These are phyloP conservation scores for Philypnodon macrostomus DNA, from an alignment of 2,797 vertebrate genomes.

Conservation along the genomic window DNA sequence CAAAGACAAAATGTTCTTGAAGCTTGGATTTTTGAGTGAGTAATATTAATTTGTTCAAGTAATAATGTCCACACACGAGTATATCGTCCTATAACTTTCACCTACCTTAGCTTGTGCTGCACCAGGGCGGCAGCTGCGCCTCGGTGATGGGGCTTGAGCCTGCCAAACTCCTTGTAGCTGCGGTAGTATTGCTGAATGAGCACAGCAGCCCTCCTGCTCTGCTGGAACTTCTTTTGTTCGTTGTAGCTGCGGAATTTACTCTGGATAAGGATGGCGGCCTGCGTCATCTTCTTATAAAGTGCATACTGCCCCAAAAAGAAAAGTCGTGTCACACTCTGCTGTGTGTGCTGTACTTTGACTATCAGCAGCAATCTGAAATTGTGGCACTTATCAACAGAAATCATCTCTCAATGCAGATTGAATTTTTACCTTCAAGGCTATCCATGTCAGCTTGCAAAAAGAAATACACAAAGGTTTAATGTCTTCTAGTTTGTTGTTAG, in stretches of 20 bases:
- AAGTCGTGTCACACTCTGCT: conserved; percentile 6
- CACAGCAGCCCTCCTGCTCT: conserved; percentile 93
- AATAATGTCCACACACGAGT: neutral
- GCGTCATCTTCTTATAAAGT: conserved; percentile 99
- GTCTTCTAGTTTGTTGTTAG: neutral
- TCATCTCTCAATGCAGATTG: conserved; percentile 8
- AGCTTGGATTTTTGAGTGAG: no score
- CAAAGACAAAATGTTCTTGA: conserved; percentile 2
- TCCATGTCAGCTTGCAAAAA: conserved; percentile 98
- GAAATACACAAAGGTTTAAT: conserved; percentile 45
- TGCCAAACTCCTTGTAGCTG: conserved; percentile 93
- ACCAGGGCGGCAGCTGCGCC: conserved; percentile 83
- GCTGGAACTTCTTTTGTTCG: conserved; percentile 97
- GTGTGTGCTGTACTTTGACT: neutral
- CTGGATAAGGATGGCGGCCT: conserved; percentile 99
- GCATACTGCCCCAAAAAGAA: conserved; percentile 85
- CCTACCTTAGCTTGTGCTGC: conserved; percentile 94
- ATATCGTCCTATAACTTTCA: no score
- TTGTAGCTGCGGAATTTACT: conserved; percentile 99
- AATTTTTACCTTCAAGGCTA: conserved; percentile 99
- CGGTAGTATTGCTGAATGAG: conserved; percentile 99
- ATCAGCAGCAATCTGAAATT: conserved; percentile 11
- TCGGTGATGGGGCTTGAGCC: conserved; percentile 85
- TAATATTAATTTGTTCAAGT: no score
- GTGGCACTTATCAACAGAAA: neutral